Conservation (phyloP, 2,113 vertebrate genomes). For the Chloropsis hardwickii region DNA sequence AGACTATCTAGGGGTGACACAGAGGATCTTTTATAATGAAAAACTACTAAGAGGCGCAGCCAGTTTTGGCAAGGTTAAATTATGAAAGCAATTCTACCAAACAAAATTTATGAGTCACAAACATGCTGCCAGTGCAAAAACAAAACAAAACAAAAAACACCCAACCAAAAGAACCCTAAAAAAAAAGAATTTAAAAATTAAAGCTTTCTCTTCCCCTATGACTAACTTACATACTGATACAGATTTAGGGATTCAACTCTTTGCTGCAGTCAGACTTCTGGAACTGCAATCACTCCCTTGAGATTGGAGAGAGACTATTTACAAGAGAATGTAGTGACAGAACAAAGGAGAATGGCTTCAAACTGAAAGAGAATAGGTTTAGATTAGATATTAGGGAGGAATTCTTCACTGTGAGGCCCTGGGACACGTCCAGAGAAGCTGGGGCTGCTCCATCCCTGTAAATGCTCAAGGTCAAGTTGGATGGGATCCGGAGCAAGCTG, state of each 20-base stretch:
- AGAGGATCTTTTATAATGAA: conserved; percentile 44
- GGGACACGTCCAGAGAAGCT: neutral
- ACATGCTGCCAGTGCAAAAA: neutral
- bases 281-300: neutral
- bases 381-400: neutral
- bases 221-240: neutral
- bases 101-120: conserved; percentile 34
- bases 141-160: neutral
- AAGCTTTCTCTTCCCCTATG: neutral
- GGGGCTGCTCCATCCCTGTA: neutral
- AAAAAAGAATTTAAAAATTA: neutral
- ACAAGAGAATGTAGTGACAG: neutral
- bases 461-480: neutral
- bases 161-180: too few relatives aligned
- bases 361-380: neutral
- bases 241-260: neutral
- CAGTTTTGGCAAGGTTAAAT: conserved; percentile 31
- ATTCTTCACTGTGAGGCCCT: neutral
- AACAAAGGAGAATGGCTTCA: neutral
- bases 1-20: neutral
- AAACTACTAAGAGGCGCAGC: neutral
- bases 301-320: neutral
- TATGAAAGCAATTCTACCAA: conserved; percentile 45
- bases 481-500: neutral
- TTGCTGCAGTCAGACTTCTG: neutral